Conservation (phyloP, 2,888 invertebrate species). For the Drosophila rubida region DNA sequence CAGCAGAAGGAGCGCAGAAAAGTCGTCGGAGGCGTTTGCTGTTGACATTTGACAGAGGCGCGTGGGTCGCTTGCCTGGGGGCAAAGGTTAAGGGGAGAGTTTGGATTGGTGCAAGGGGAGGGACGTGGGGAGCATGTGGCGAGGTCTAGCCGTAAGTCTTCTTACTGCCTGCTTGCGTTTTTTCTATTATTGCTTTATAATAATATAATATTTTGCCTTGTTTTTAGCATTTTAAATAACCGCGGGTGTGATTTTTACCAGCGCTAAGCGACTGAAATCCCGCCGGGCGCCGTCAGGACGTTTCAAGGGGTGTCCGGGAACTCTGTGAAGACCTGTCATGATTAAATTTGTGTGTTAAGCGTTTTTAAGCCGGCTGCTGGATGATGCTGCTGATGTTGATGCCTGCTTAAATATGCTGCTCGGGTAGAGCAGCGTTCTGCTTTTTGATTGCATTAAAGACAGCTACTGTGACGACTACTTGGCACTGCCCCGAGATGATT, state of each 20-base stretch:
- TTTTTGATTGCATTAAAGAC: conserved; percentile 68
- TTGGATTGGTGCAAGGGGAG: neutral
- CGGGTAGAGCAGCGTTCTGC: conserved; percentile 41
- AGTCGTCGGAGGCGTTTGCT: conserved; percentile 59
- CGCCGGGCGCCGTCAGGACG: conserved; percentile 14
- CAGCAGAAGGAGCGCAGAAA: conserved; percentile 16
- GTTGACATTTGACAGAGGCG: conserved; percentile 81
- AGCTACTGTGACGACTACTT: conserved; percentile 15
- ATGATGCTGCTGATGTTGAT: conserved; percentile 2
- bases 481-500: conserved; percentile 41
- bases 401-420: conserved; percentile 68
- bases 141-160: conserved; percentile 29
- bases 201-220: conserved; percentile 69
- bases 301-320: neutral
- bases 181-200: conserved; percentile 63
- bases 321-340: conserved; percentile 47
- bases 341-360: conserved; percentile 73
- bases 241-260: conserved; percentile 75
- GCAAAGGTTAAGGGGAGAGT: conserved; percentile 18
- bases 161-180: conserved; percentile 15
- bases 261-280: conserved; percentile 42
- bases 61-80: conserved; percentile 45
- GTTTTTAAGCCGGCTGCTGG: conserved; percentile 55
- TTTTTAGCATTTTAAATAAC: conserved; percentile 81
- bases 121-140: neutral